A percentile compares a stretch with the other conserved stretches of the same genome.
Evolutionary conservation across 2,113 vertebrate genomes (phyloP).

Genomic region (Melanotaenia duboulayi): DNA sequence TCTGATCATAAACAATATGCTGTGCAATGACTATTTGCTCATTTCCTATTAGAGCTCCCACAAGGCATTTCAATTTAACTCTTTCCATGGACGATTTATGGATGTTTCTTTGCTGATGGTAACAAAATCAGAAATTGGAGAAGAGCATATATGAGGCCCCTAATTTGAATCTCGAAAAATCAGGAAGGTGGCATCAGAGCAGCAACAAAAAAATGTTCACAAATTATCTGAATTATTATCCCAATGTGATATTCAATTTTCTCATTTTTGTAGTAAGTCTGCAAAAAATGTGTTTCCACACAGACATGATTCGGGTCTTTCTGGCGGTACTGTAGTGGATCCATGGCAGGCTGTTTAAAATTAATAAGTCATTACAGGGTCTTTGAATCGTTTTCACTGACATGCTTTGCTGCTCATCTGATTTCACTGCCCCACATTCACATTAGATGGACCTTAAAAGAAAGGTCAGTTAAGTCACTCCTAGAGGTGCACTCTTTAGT

Average conservation of each 20-base stretch:
- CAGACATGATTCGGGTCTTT: not conserved
- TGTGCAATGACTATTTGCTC: too few relatives aligned
- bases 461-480: constrained; percentile 68
- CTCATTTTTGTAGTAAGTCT: not conserved
- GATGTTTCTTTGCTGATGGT: not conserved
- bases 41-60: too few relatives aligned
- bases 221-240: not conserved
- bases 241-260: not conserved
- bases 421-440: constrained; percentile 23
- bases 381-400: not conserved
- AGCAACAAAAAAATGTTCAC: not conserved
- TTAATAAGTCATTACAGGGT: not conserved
- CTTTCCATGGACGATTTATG: not conserved
- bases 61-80: too few relatives aligned
- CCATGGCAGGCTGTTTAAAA: not conserved
- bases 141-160: not conserved
- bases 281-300: not conserved
- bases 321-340: not conserved
- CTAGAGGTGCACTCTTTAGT: constrained; percentile 42
- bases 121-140: not conserved
- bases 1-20: too few relatives aligned
- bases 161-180: not conserved
- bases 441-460: constrained; percentile 50
- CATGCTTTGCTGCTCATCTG: not conserved
- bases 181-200: not conserved